These are phyloP conservation scores for Pogonocichla stellata DNA, from an alignment of 2,113 vertebrate genomes.

Conservation along the genomic window DNA sequence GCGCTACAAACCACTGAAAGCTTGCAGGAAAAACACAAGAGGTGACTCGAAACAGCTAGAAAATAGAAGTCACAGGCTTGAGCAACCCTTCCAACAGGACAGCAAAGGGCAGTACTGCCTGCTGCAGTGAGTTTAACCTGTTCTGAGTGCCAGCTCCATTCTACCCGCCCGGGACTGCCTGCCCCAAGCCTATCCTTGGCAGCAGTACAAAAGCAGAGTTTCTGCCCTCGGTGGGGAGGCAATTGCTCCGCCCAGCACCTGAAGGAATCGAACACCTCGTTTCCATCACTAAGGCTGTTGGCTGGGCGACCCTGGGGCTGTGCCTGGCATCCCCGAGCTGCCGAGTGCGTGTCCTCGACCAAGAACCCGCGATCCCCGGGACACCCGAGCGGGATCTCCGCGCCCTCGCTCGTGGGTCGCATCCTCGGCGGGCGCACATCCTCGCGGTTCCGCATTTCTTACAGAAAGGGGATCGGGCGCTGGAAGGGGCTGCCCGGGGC, in stretches of 20 bases:
- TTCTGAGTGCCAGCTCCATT: rapidly evolving
- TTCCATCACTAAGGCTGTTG: rapidly evolving
- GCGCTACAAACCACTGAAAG: not conserved
- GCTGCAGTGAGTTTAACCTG: too few species aligned
- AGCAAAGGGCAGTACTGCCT: not conserved
- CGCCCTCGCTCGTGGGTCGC: not conserved
- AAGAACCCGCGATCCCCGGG: too few species aligned
- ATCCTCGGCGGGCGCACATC: rapidly evolving
- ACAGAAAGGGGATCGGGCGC: rapidly evolving
- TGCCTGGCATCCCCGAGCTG: not conserved
- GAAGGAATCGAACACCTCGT: rapidly evolving
- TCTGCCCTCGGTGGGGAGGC: rapidly evolving
- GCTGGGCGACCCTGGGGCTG: not conserved
- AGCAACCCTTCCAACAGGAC: not conserved
- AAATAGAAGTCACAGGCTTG: not conserved
- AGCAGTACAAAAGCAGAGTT: rapidly evolving
- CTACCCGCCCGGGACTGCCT: rapidly evolving
- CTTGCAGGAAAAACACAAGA: not conserved
- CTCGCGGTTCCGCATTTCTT: rapidly evolving
- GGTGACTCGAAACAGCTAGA: not conserved
- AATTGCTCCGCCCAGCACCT: rapidly evolving
- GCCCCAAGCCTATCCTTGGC: not conserved
- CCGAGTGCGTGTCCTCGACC: rapidly evolving
- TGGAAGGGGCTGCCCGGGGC: not conserved
- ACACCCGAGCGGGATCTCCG: not conserved